A percentile compares a stretch with the other conserved stretches of the same genome.
Evolutionary conservation across 2,797 vertebrate species (phyloP).

Genomic region (Darevskia mixta): DNA sequence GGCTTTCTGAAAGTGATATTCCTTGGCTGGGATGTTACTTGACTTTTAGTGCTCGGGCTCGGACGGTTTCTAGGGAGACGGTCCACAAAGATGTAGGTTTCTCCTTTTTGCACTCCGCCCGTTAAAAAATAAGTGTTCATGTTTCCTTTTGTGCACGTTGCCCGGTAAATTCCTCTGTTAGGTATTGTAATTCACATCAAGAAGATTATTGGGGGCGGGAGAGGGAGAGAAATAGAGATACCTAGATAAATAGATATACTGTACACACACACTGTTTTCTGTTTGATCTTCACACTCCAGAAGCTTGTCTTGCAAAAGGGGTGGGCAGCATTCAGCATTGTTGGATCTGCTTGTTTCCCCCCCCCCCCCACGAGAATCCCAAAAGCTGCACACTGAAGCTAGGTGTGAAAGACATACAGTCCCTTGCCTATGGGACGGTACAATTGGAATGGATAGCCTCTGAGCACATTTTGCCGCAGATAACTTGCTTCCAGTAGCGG

Average conservation of each 20-base stretch:
- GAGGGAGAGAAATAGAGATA: neutral
- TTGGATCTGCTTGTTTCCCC: neutral
- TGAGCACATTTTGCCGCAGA: neutral
- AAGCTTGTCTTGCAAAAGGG: neutral
- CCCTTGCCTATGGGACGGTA: neutral
- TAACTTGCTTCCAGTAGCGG: neutral
- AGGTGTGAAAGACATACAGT: neutral
- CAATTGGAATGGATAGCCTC: neutral
- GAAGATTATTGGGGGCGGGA: no score
- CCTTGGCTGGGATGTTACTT: neutral
- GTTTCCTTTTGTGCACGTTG: constrained; percentile 30
- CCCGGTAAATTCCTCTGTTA: neutral
- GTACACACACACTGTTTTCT: constrained; percentile 3
- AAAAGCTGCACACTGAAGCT: neutral
- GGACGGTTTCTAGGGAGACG: neutral
- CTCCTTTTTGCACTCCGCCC: neutral
- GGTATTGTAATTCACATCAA: neutral
- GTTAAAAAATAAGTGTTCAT: neutral
- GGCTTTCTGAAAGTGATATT: neutral
- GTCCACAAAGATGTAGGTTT: neutral
- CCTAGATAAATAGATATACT: neutral
- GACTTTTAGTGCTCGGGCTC: neutral
- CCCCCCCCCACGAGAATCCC: neutral
- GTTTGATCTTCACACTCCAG: neutral
- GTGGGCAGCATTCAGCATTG: no score